Percentiles rank a stretch among this genome's conserved stretches.
phyloP scores from a whole-genome alignment of 2,888 invertebrate genomes.

The Meliscaeva auricollis region DNA sequence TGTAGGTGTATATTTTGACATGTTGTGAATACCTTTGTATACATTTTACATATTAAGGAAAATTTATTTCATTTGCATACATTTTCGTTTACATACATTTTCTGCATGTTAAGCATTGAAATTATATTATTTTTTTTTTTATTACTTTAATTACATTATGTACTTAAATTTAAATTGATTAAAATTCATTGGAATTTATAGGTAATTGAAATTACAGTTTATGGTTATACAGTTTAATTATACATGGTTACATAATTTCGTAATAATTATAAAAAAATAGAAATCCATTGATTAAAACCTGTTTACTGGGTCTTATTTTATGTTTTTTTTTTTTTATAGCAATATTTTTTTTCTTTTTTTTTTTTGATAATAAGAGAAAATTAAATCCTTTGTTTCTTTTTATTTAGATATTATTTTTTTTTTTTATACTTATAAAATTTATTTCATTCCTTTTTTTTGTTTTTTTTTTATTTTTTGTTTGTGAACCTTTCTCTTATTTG shows the following conservation, averaged over 20 bases:
- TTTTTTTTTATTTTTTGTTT: conserved; percentile 16
- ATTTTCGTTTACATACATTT: too few relatives aligned
- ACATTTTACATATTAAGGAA: conserved; percentile 1
- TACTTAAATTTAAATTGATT: too few relatives aligned
- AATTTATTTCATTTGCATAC: not conserved
- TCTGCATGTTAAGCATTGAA: too few relatives aligned
- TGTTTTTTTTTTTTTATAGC: not conserved
- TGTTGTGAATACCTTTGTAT: too few relatives aligned
- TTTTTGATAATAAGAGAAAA: not conserved
- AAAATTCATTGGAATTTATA: too few relatives aligned
- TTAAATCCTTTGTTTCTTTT: too few relatives aligned
- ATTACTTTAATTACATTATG: too few relatives aligned
- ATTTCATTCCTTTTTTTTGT: not conserved
- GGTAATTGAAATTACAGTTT: not conserved
- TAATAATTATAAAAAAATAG: not conserved
- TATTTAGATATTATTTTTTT: too few relatives aligned
- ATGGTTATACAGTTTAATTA: not conserved
- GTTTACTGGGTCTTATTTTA: not conserved
- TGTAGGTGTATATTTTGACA: not conserved
- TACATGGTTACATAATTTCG: not conserved
- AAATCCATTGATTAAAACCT: conserved; percentile 1
- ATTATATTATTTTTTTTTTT: too few relatives aligned
- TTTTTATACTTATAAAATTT: not conserved
- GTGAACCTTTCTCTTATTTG: not conserved
- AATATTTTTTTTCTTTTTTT: not conserved